phyloP scores from a whole-genome alignment of 2,113 vertebrate genomes.

The Catharus bicknelli region DNA sequence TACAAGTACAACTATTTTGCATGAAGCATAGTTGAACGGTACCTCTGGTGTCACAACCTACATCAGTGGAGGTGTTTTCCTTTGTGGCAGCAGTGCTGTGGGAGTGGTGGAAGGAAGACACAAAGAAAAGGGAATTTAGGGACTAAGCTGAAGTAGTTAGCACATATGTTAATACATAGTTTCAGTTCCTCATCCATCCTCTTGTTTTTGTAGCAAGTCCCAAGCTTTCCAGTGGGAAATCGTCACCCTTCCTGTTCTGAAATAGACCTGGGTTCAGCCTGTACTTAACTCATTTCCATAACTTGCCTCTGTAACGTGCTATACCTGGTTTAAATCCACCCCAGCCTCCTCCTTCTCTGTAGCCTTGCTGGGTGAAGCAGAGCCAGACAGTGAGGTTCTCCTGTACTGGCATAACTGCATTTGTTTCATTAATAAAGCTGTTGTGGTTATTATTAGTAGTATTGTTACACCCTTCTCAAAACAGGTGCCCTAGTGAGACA shows the following conservation, averaged over 20 bases:
- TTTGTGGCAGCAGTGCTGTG: background rate
- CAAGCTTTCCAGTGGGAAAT: background rate
- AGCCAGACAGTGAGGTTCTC: constrained; percentile 10
- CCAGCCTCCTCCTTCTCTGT: background rate
- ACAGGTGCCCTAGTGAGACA: constrained; percentile 12
- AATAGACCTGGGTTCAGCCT: background rate
- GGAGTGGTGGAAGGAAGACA: background rate
- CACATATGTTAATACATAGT: background rate
- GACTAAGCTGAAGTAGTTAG: background rate
- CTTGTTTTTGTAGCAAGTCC: background rate
- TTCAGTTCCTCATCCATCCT: background rate
- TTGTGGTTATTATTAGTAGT: background rate
- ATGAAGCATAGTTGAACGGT: background rate
- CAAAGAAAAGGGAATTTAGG: background rate
- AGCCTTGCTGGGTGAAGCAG: background rate
- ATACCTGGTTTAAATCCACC: constrained; percentile 3
- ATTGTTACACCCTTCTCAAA: background rate
- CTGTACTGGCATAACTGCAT: background rate
- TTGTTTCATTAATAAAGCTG: background rate
- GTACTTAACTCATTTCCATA: constrained; percentile 25
- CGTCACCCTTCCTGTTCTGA: background rate
- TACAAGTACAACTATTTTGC: background rate
- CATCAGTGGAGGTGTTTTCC: background rate
- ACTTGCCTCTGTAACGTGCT: background rate
- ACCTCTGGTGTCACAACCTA: background rate